Percentiles rank a stretch among this genome's conserved stretches.
Evolutionary conservation across 2,888 invertebrate species (phyloP).

Genomic region (Tetragonula carbonaria): DNA sequence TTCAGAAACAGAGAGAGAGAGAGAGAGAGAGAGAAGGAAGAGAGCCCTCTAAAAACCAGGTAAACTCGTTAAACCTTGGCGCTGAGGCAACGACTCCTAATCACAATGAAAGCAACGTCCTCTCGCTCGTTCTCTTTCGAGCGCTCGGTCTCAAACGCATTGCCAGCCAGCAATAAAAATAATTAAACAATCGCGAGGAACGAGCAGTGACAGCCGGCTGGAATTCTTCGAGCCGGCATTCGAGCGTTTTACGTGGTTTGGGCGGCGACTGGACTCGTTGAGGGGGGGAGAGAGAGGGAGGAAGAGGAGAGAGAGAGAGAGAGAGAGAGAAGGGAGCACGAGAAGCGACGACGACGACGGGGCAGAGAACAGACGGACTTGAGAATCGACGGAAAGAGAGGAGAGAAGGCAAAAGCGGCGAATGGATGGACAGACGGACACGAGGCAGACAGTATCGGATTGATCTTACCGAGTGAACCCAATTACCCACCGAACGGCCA

Average conservation of each 20-base stretch:
- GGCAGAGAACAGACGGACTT: constrained; percentile 28
- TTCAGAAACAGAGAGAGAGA: not conserved
- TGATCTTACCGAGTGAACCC: constrained; percentile 84
- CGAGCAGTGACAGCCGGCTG: constrained; percentile 49
- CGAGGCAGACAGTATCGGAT: constrained; percentile 83
- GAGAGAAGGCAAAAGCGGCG: constrained; percentile 64
- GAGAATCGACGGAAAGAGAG: constrained; percentile 26
- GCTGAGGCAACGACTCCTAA: constrained; percentile 22
- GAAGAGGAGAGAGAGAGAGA: not conserved
- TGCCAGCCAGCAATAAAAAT: constrained; percentile 66
- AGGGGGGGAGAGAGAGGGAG: constrained; percentile 2
- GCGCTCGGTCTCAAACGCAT: not conserved
- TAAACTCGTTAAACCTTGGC: constrained; percentile 17
- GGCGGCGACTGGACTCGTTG: constrained; percentile 8
- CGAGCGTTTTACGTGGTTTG: constrained; percentile 52
- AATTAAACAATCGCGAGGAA: constrained; percentile 61
- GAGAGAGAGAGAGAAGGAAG: not conserved
- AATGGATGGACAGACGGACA: constrained; percentile 81
- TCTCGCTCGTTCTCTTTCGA: not conserved
- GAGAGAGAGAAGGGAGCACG: constrained; percentile 15
- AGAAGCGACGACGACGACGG: constrained; percentile 7
- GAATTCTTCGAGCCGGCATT: constrained; percentile 50
- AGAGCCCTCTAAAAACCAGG: not conserved
- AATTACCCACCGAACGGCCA: constrained; percentile 82
- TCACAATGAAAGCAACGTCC: constrained; percentile 6